Conservation (phyloP, 35 echinoderm and acorn worm genomes). For the Apostichopus californicus region DNA sequence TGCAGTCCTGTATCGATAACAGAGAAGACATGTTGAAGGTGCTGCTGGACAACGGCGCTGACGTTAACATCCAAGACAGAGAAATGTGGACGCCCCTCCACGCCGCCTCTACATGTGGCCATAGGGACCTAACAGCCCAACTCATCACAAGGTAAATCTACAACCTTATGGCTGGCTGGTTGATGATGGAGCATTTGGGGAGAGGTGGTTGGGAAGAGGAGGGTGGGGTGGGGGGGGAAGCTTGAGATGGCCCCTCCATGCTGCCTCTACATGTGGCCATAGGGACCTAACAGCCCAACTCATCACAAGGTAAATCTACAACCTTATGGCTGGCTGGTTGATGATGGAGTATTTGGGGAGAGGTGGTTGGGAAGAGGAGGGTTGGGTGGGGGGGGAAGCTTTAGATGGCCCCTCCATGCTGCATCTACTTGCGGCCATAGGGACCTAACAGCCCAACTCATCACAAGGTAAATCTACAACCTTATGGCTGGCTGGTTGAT, state of each 20-base stretch:
- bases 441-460: slow-evolving; percentile 76
- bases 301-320: too few species aligned
- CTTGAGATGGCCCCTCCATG: slow-evolving; percentile 89
- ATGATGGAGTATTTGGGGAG: too few species aligned
- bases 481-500: too few species aligned
- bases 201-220: too few species aligned
- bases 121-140: slow-evolving; percentile 74
- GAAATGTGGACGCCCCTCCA: slow-evolving; percentile 97
- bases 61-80: slow-evolving; percentile 89
- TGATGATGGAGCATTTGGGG: too few species aligned
- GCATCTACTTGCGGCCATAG: slow-evolving; percentile 91
- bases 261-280: slow-evolving; percentile 93
- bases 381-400: too few species aligned
- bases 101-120: slow-evolving; percentile 92
- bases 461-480: slow-evolving; percentile 57
- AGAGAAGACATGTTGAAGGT: slow-evolving; percentile 93
- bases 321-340: too few species aligned
- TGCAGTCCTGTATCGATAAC: slow-evolving; percentile 97
- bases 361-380: too few species aligned
- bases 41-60: slow-evolving; percentile 81
- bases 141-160: too few species aligned
- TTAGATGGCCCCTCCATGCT: slow-evolving; percentile 89
- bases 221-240: too few species aligned
- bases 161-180: too few species aligned
- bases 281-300: slow-evolving; percentile 77